These are phyloP conservation scores for Craterocephalus amniculus DNA, from an alignment of 2,797 vertebrate species.

Conservation along the genomic window DNA sequence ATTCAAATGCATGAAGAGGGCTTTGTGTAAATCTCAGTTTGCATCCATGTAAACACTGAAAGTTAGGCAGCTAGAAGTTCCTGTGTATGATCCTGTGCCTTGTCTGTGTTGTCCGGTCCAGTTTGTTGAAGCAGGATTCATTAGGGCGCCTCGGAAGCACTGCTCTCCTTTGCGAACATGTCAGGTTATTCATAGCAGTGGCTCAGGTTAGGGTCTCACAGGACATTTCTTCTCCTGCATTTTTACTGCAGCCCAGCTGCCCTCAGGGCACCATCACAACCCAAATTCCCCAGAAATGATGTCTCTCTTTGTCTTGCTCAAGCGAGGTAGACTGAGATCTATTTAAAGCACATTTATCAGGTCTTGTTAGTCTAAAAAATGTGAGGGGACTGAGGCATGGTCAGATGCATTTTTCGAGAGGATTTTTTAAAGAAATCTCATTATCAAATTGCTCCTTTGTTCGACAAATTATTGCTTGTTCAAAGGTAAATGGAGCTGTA, in stretches of 20 bases:
- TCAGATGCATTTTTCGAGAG: conserved; percentile 32
- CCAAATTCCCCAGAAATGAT: conserved; percentile 52
- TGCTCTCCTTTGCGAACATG: conserved; percentile 58
- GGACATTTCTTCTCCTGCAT: conserved; percentile 48
- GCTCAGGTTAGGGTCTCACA: conserved; percentile 55
- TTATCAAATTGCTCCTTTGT: conserved; percentile 45
- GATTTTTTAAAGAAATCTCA: conserved; percentile 43
- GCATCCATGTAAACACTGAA: conserved; percentile 2
- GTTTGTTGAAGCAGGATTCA: conserved; percentile 58
- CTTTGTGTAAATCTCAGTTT: conserved; percentile 11
- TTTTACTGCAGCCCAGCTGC: conserved; percentile 43
- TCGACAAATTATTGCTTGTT: conserved; percentile 19
- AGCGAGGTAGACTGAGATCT: conserved; percentile 15
- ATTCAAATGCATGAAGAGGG: conserved; percentile 15
- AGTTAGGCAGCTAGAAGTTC: conserved; percentile 13
- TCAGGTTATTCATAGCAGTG: conserved; percentile 76
- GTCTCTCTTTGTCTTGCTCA: conserved; percentile 22
- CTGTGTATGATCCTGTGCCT: background rate
- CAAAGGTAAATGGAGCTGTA: conserved; percentile 32
- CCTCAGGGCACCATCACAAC: conserved; percentile 50
- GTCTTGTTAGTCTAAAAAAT: conserved; percentile 10
- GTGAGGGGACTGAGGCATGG: conserved; percentile 33
- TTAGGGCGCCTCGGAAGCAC: conserved; percentile 58
- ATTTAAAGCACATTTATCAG: conserved; percentile 40
- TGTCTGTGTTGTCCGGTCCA: conserved; percentile 22